A percentile compares a stretch with the other conserved stretches of the same genome.
Evolutionary conservation across 2,888 invertebrate species (phyloP).

Genomic region (Aproaerema taeniolella): DNA sequence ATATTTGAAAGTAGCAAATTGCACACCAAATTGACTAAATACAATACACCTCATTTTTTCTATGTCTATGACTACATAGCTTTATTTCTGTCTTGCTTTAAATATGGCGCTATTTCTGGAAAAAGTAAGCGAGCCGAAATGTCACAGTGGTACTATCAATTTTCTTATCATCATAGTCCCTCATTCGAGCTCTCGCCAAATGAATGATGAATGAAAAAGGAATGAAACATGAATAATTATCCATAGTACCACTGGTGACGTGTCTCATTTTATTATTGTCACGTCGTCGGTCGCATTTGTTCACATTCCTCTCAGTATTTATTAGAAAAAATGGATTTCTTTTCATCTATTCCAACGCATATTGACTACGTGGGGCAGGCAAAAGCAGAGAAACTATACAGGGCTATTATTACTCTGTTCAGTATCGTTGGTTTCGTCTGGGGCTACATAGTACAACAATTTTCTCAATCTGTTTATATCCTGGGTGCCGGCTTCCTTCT

Average conservation of each 20-base stretch:
- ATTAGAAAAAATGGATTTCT: constrained; percentile 57
- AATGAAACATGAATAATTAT: too few relatives aligned
- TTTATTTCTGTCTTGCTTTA: too few relatives aligned
- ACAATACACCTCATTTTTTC: too few relatives aligned
- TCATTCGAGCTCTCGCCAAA: too few relatives aligned
- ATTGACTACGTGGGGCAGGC: constrained; percentile 93
- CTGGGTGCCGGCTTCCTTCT: constrained; percentile 93
- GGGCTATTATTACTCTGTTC: constrained; percentile 93
- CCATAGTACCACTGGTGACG: constrained; percentile 11
- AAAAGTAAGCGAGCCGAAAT: too few relatives aligned
- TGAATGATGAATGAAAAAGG: too few relatives aligned
- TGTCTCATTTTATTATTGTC: constrained; percentile 6
- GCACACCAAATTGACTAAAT: too few relatives aligned
- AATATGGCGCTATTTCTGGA: too few relatives aligned
- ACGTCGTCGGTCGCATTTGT: constrained; percentile 3
- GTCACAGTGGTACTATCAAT: too few relatives aligned
- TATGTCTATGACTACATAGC: too few relatives aligned
- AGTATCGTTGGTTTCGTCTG: constrained; percentile 93
- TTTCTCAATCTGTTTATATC: constrained; percentile 96
- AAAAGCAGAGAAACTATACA: constrained; percentile 91
- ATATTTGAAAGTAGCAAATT: too few relatives aligned
- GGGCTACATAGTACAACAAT: constrained; percentile 96
- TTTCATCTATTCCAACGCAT: constrained; percentile 68
- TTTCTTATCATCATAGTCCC: too few relatives aligned
- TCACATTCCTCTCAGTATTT: constrained; percentile 4